Evolutionary conservation across 2,113 vertebrate species (phyloP).

Genomic region (Indicator indicator): DNA sequence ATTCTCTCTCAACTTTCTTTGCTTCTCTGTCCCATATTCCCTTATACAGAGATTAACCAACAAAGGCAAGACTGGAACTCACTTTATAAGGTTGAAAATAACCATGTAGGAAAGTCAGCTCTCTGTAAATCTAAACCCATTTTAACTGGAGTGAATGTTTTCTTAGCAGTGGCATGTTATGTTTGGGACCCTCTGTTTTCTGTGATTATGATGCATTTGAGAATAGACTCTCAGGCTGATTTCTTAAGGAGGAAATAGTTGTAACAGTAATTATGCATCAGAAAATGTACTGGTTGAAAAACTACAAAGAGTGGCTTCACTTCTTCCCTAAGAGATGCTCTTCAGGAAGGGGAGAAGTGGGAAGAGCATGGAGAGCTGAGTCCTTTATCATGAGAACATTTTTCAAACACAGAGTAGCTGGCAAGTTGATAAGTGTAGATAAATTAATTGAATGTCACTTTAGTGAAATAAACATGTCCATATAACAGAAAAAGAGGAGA

Average conservation of each 20-base stretch:
- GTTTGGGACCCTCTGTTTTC: background rate
- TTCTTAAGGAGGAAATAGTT: background rate
- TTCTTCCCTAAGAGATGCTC: background rate
- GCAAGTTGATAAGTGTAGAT: background rate
- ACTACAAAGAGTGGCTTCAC: background rate
- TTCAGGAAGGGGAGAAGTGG: background rate
- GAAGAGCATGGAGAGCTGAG: background rate
- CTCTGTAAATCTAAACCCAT: background rate
- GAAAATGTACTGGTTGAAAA: background rate
- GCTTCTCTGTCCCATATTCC: background rate
- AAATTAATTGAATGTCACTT: background rate
- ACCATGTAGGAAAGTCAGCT: background rate
- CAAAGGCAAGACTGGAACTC: background rate
- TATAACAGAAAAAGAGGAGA: background rate
- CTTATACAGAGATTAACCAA: background rate
- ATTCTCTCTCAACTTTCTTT: background rate
- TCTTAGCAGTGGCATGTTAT: background rate
- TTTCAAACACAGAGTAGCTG: background rate
- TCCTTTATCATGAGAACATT: background rate
- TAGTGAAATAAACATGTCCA: background rate
- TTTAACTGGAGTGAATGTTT: background rate
- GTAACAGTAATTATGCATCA: background rate
- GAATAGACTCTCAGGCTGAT: background rate
- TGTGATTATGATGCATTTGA: background rate
- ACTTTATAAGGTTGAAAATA: background rate